These are phyloP conservation scores for Zygothrica quintamaculata DNA, from an alignment of 2,888 invertebrate species.

Conservation along the genomic window DNA sequence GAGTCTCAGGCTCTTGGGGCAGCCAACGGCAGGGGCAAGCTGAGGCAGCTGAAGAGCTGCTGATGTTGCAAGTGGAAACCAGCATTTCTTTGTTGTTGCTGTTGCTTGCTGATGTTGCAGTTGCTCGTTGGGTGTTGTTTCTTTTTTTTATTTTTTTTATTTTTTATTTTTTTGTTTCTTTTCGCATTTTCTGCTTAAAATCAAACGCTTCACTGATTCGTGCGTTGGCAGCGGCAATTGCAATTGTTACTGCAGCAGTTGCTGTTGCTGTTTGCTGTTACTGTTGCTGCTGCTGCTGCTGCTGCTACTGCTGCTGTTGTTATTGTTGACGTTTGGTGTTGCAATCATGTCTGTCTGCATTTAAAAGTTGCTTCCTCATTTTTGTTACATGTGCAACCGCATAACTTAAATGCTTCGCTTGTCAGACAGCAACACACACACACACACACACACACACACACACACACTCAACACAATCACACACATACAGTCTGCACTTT, in stretches of 20 bases:
- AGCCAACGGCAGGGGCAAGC: no score
- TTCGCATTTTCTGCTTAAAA: conserved; percentile 57
- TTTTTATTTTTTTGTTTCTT: conserved; percentile 21
- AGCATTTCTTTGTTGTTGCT: conserved; percentile 25
- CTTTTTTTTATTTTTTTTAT: conserved; percentile 19
- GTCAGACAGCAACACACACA: not conserved
- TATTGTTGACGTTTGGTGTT: conserved; percentile 17
- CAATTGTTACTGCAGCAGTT: conserved; percentile 3
- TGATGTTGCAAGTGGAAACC: conserved; percentile 37
- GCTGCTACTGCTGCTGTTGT: conserved; percentile 13
- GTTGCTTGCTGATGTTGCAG: conserved; percentile 13
- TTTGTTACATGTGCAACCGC: conserved; percentile 70
- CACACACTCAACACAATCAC: no score
- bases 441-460: no score
- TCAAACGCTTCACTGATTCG: conserved; percentile 72
- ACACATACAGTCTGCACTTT: conserved; percentile 46
- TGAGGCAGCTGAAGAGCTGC: conserved; percentile 13
- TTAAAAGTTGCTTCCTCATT: conserved; percentile 73
- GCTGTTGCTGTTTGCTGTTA: conserved; percentile 30
- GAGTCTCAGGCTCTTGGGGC: conserved; percentile 6
- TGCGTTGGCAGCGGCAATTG: conserved; percentile 49
- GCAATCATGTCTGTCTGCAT: conserved; percentile 34
- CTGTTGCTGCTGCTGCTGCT: conserved; percentile 15
- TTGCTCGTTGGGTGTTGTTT: conserved; percentile 8
- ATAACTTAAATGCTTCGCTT: conserved; percentile 55